A percentile compares a stretch with the other conserved stretches of the same genome.
phyloP scores from a whole-genome alignment of 2,113 vertebrate genomes.

The Oreochromis niloticus region DNA sequence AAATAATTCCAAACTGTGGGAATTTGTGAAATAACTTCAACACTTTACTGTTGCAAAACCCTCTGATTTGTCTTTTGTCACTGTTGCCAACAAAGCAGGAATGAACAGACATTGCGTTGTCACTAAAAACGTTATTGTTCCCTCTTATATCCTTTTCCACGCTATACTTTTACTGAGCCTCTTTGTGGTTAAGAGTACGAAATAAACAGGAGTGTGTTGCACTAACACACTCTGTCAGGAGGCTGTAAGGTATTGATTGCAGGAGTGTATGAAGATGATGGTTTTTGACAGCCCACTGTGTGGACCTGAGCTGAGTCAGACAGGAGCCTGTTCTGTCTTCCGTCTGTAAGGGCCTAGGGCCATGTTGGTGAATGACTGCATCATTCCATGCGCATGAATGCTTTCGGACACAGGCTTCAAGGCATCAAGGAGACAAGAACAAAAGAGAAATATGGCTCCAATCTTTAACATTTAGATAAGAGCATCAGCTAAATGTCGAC shows the following conservation, averaged over 20 bases:
- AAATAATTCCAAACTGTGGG: not conserved
- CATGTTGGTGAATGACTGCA: conserved; percentile 40
- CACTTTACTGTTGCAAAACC: not conserved
- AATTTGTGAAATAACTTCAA: not conserved
- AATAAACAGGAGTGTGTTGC: conserved; percentile 20
- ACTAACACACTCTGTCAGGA: conserved; percentile 57
- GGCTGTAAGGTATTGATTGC: conserved; percentile 70
- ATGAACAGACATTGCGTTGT: not conserved
- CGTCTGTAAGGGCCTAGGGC: conserved; percentile 45
- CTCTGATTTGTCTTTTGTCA: not conserved
- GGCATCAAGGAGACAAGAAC: not conserved
- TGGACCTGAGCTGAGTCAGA: conserved; percentile 53
- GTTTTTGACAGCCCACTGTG: conserved; percentile 64
- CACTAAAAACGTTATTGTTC: not conserved
- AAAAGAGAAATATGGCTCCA: not conserved
- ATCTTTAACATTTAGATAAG: conserved; percentile 35
- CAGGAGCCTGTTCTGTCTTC: conserved; percentile 34
- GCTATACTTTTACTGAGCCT: not conserved
- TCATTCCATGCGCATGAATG: conserved; percentile 33
- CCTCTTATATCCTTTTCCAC: not conserved
- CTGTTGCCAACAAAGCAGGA: not conserved
- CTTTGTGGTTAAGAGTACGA: not conserved
- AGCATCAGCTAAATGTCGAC: conserved; percentile 13
- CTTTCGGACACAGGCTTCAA: conserved; percentile 2
- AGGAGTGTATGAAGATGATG: conserved; percentile 69